Evolutionary conservation across 2,113 vertebrate species (phyloP).

Genomic region (Centrocercus urophasianus): DNA sequence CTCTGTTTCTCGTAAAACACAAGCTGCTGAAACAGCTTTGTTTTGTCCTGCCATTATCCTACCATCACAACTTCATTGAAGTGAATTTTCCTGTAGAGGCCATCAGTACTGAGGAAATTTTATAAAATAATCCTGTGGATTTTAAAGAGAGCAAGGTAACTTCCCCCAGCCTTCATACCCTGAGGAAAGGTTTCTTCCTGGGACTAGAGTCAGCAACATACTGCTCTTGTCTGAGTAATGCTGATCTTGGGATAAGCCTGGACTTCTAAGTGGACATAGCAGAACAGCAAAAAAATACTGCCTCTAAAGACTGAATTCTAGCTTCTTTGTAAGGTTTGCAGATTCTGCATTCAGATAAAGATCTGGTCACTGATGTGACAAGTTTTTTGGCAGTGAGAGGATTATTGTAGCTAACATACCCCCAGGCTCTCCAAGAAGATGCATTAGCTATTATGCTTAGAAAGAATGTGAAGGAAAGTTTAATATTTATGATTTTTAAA

Average conservation of each 20-base stretch:
- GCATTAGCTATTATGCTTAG: neutral
- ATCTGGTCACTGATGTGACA: too few species aligned
- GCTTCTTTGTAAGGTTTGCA: neutral
- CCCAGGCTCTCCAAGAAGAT: neutral
- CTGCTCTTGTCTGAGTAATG: neutral
- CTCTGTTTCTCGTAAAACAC: constrained; percentile 38
- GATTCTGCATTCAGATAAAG: neutral
- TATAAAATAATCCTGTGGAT: neutral
- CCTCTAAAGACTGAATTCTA: neutral
- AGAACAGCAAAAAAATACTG: neutral
- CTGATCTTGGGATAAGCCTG: neutral
- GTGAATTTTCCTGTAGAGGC: constrained; percentile 11
- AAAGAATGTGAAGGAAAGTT: neutral
- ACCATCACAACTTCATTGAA: neutral
- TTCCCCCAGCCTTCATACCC: too few species aligned
- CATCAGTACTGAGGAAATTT: neutral
- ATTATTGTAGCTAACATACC: neutral
- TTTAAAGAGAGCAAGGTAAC: neutral
- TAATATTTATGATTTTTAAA: neutral
- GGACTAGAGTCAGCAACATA: neutral
- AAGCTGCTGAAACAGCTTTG: constrained; percentile 23
- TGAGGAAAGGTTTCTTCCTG: too few species aligned
- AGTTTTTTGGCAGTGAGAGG: neutral
- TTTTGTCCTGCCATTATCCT: neutral
- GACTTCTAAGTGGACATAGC: neutral